Evolutionary conservation across 2,888 invertebrate genomes (phyloP), one percentile per base, ranked within the genome.

Genomic region (Dioctria linearis): DNA sequence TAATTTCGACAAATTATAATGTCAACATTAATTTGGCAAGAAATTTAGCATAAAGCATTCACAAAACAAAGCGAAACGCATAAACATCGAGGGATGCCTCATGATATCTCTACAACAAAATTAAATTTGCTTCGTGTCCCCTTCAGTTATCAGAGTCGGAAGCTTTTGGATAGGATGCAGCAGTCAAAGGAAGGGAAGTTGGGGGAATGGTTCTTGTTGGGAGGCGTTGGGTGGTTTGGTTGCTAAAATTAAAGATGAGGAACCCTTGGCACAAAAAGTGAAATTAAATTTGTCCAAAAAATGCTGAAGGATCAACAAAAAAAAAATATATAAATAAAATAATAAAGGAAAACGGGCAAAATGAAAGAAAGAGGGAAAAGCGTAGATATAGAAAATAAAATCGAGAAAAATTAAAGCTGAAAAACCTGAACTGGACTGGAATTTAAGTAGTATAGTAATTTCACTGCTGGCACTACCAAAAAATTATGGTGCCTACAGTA

Each of bases 211-310:
- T 25, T 25, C 25, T 25, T 25, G 25, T 25, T 25, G 25, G 25
- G 25, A 25, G 25, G 25, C 25, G 25, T 25, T 25, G 25, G 25
- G 25, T 25, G 25, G 25, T 25, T 25, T 25, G 25, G 25, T 25
- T 46, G 76, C 69, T 46, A 67, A 78, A 57, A 82, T 82, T 82
- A 80, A 82, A 82, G 80, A 78, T 73, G 63, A 66, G 61, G 65
- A 78, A 82, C 66, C 59, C 54, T 78, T 80, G 71, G 79, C 73
- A 59, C 65, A 79, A 82, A 82, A 82, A 82, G 82, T 80, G 82
- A 80, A 82, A 82, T 80, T 80, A 80, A 82, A 82, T 82, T 82
- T 78, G 66, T 80, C 80, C 80, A 80, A 82, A 82, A 25, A 82
- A 78, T 69, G 79, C 57, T 79, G 67, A 78, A 66, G 65, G 51